Evolutionary conservation across 2,797 vertebrate species (phyloP).

Genomic region (Naso thynnoides): DNA sequence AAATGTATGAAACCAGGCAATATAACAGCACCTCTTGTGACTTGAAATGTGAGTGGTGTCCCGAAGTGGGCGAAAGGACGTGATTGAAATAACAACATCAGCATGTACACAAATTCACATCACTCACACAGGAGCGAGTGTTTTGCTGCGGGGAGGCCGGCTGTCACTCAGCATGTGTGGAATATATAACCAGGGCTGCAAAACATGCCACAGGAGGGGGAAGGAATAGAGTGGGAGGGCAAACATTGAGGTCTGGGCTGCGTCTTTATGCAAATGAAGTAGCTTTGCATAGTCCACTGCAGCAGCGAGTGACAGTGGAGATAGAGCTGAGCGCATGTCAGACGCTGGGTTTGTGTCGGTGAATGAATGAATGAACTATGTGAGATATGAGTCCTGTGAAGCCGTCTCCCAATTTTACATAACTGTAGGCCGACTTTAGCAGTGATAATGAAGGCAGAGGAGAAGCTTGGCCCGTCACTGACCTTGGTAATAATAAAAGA

Average conservation of each 20-base stretch:
- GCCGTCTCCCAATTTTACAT: slow-evolving; percentile 7
- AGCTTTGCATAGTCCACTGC: slow-evolving; percentile 34
- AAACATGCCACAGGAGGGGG: slow-evolving; percentile 19
- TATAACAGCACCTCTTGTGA: slow-evolving; percentile 42
- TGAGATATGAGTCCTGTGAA: slow-evolving; percentile 3
- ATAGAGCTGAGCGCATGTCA: not conserved
- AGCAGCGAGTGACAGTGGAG: slow-evolving; percentile 6
- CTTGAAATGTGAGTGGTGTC: slow-evolving; percentile 43
- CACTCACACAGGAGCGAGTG: slow-evolving; percentile 43
- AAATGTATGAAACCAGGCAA: slow-evolving; percentile 24
- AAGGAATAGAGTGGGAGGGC: slow-evolving; percentile 38
- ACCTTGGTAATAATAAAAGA: slow-evolving; percentile 59
- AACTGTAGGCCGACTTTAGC: slow-evolving; percentile 4
- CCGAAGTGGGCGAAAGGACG: slow-evolving; percentile 38
- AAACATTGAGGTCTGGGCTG: slow-evolving; percentile 42
- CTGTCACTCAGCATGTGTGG: slow-evolving; percentile 64
- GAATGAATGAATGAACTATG: slow-evolving; percentile 8
- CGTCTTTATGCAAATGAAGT: slow-evolving; percentile 50
- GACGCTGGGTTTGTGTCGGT: not conserved
- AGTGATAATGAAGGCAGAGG: slow-evolving; percentile 20
- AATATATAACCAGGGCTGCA: slow-evolving; percentile 48
- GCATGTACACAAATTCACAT: slow-evolving; percentile 50
- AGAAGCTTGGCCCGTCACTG: slow-evolving; percentile 42
- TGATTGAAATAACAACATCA: slow-evolving; percentile 61
- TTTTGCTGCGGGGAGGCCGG: slow-evolving; percentile 51